Evolutionary conservation across 2,797 vertebrate species (phyloP).

Genomic region (Chelonia mydas): DNA sequence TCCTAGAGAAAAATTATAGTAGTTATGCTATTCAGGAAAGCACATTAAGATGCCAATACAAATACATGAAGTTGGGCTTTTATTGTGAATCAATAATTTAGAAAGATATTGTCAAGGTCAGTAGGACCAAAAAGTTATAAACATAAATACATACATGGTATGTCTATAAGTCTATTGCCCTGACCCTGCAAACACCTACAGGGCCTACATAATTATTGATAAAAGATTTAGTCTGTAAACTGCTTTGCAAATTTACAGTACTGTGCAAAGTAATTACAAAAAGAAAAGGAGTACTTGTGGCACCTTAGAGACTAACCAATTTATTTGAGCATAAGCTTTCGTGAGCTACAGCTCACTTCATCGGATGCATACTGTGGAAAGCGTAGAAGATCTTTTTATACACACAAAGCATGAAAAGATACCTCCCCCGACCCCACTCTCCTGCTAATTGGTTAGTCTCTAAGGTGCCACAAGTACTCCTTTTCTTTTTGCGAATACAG

Average conservation of each 20-base stretch:
- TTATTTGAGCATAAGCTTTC: too few species aligned
- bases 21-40: background rate
- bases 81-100: background rate
- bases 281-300: too few species aligned
- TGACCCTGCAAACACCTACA: background rate
- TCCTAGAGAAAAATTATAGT: constrained; percentile 80
- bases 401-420: too few species aligned
- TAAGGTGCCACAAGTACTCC: too few species aligned
- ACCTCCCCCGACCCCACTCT: too few species aligned
- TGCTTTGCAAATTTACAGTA: background rate
- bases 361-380: too few species aligned
- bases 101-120: background rate
- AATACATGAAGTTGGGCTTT: background rate
- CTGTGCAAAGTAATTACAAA: too few species aligned
- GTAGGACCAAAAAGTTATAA: background rate
- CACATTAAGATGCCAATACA: background rate
- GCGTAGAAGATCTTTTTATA: too few species aligned
- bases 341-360: too few species aligned
- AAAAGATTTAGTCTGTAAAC: background rate
- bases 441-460: too few species aligned
- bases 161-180: background rate
- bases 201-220: background rate
- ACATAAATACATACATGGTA: background rate
- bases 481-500: too few species aligned
- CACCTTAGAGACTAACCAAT: too few species aligned